Evolutionary conservation across 1,140 invertebrate species (phyloP).

Genomic region (Dreissena polymorpha): DNA sequence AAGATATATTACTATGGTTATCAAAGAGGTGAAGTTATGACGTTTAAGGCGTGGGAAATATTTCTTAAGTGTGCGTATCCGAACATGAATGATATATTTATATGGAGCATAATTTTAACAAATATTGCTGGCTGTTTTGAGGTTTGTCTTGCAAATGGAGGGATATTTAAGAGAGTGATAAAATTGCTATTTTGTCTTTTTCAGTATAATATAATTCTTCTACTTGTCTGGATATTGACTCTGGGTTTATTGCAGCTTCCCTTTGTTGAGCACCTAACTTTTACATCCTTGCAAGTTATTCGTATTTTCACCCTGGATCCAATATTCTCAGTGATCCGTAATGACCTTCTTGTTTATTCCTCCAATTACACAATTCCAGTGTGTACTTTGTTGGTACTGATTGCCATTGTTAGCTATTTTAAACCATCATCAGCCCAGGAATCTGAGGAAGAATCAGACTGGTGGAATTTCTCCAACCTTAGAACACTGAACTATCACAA

Average conservation of each 20-base stretch:
- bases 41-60: slow-evolving; percentile 79
- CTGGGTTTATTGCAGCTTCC: slow-evolving; percentile 79
- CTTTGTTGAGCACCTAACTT: slow-evolving; percentile 68
- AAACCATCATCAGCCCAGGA: slow-evolving; percentile 56
- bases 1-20: slow-evolving; percentile 78
- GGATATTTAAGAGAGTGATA: slow-evolving; percentile 74
- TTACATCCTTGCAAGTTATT: slow-evolving; percentile 69
- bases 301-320: slow-evolving; percentile 69
- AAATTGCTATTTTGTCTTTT: slow-evolving; percentile 77
- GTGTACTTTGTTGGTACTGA: slow-evolving; percentile 46
- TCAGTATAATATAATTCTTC: slow-evolving; percentile 80
- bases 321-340: slow-evolving; percentile 69
- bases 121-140: slow-evolving; percentile 80
- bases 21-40: slow-evolving; percentile 78
- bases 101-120: slow-evolving; percentile 79
- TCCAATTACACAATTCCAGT: slow-evolving; percentile 54
- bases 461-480: slow-evolving; percentile 76
- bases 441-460: slow-evolving; percentile 70
- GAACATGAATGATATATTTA: slow-evolving; percentile 82
- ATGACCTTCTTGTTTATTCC: slow-evolving; percentile 71
- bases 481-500: slow-evolving; percentile 64
- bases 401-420: slow-evolving; percentile 60
- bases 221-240: slow-evolving; percentile 79
- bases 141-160: slow-evolving; percentile 75
- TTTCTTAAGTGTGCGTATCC: slow-evolving; percentile 80